Base-by-base conservation (phyloP, 2,888 invertebrate species). In the Acronicta alni region DNA sequence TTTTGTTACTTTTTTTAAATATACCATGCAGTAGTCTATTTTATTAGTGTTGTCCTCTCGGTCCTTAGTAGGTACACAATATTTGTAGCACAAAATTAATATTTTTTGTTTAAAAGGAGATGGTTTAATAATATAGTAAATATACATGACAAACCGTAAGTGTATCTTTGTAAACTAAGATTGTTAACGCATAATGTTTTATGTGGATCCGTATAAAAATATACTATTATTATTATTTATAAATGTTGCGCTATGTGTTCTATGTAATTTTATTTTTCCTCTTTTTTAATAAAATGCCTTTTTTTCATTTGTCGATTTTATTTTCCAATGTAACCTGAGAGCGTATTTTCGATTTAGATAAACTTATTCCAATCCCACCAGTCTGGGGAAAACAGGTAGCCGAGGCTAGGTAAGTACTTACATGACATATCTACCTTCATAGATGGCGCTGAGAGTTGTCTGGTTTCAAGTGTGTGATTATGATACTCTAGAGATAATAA, bases 231-330 rank as follows among this genome's bases (percentile, higher is more conserved):
- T 76, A 85, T 85, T 88, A 85, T 91, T 87, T 91, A 90, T 91
- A 90, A 90, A 91, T 91, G 91, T 93, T 92, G 89, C 88, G 88
- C 85, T 85, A 87, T 89, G 88, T 91, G 88, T 91, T 91, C 84
- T 84, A 72, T 89, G 88, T 91, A 86, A 90, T 89, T 89, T 88
- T 75, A 77, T 77, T 80, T 73, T 80, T 86, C 85, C 77, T 79
- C 77, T 81, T 87, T 88, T 88, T 88, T 85, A 89, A 85, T 80
- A 86, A 88, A 89, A 90, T 80, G 83, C 85, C 89, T 89, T 91
- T 91, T 88, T 89, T 86, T 74, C 51, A 80, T 61, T 38, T 43
- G 17, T 14, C 52, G 63, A 49, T 80, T 75, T 80, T 61, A 54
- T 72, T 79, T 66, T 15, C 4, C 10, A 26, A 35, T 2, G 26